Conservation (phyloP, 2,797 vertebrate genomes). For the Parotocinclus haroldoi region DNA sequence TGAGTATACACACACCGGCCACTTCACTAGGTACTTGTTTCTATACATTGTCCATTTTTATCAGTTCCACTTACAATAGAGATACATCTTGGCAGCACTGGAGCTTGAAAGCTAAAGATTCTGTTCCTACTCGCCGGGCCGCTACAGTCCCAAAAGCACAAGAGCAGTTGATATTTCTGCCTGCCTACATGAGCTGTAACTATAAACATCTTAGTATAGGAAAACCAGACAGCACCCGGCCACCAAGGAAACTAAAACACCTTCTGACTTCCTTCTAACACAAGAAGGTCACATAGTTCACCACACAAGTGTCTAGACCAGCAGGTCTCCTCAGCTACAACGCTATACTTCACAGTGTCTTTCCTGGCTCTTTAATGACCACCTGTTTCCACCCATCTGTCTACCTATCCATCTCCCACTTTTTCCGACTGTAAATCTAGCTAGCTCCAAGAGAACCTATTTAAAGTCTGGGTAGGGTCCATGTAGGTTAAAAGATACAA, state of each 20-base stretch:
- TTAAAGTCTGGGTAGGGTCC: slow-evolving; percentile 48
- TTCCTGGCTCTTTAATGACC: slow-evolving; percentile 23
- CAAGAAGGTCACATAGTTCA: slow-evolving; percentile 17
- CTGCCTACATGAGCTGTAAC: neutral
- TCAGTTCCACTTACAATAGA: no score
- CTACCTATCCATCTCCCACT: slow-evolving; percentile 42
- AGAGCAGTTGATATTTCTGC: no score
- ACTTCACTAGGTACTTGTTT: no score
- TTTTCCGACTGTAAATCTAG: slow-evolving; percentile 61
- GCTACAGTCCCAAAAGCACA: no score
- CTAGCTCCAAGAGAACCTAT: slow-evolving; percentile 54
- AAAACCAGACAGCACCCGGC: slow-evolving; percentile 2
- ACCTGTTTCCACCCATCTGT: slow-evolving; percentile 56
- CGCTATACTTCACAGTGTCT: no score
- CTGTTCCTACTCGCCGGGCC: no score
- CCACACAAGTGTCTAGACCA: neutral
- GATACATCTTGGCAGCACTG: no score
- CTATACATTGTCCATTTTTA: no score
- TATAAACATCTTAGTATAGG: neutral
- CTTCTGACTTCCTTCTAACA: slow-evolving; percentile 13
- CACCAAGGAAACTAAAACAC: slow-evolving; percentile 25
- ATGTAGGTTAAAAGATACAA: slow-evolving; percentile 36
- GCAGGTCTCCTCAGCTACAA: neutral
- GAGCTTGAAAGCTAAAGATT: no score
- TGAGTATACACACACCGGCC: no score